Conservation (phyloP, 2,888 invertebrate genomes). For the Disparrhopalites patrizii region DNA sequence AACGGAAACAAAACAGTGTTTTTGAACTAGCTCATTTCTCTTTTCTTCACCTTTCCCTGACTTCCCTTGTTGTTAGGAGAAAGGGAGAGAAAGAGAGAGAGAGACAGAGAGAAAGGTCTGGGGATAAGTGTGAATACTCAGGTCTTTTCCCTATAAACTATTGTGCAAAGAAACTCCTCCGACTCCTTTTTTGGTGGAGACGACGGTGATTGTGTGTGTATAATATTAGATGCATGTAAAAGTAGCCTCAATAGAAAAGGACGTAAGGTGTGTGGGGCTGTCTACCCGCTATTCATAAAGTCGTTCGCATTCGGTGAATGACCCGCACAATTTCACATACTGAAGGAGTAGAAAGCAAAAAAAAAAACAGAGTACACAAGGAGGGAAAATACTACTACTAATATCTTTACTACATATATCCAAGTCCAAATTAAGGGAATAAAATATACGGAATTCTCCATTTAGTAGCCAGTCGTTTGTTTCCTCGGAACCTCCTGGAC, state of each 20-base stretch:
- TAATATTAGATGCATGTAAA: not conserved
- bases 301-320: slow-evolving; percentile 37
- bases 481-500: too few species aligned
- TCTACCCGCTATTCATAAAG: too few species aligned
- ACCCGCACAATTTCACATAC: slow-evolving; percentile 23
- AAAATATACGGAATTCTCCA: too few species aligned
- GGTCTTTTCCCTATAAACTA: too few species aligned
- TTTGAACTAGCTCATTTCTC: slow-evolving; percentile 20
- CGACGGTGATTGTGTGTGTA: too few species aligned
- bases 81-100: too few species aligned
- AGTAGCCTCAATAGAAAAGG: not conserved
- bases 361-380: not conserved
- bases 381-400: too few species aligned
- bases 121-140: not conserved
- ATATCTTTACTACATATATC: not conserved
- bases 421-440: slow-evolving; percentile 1
- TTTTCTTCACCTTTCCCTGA: not conserved
- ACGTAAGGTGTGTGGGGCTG: not conserved
- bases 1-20: slow-evolving; percentile 25
- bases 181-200: too few species aligned
- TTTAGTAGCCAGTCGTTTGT: too few species aligned
- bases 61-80: not conserved
- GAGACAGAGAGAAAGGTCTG: too few species aligned
- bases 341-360: not conserved
- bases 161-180: too few species aligned